Percentiles rank a stretch among this genome's conserved stretches.
Evolutionary conservation across 2,888 invertebrate species (phyloP).

Genomic region (Flexamia atlantica): DNA sequence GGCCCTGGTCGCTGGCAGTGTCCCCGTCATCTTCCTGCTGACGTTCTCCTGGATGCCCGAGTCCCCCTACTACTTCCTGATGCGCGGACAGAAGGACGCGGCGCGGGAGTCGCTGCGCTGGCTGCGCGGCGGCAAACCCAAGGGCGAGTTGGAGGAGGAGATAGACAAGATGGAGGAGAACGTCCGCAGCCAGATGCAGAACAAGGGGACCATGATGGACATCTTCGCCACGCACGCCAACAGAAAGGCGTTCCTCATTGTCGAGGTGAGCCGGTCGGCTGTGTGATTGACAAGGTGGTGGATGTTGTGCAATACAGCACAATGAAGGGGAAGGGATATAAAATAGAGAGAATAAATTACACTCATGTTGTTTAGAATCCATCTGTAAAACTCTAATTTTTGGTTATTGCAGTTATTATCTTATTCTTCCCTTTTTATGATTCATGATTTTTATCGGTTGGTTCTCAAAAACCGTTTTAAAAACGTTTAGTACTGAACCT

Average conservation of each 20-base stretch:
- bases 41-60: conserved; percentile 80
- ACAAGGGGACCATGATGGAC: conserved; percentile 77
- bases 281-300: too few relatives aligned
- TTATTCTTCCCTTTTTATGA: too few relatives aligned
- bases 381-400: too few relatives aligned
- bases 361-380: too few relatives aligned
- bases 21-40: conserved; percentile 76
- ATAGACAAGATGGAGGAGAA: conserved; percentile 72
- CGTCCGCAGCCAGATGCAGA: conserved; percentile 74
- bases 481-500: too few relatives aligned
- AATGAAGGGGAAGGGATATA: too few relatives aligned
- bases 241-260: conserved; percentile 81
- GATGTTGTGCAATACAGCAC: too few relatives aligned
- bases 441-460: too few relatives aligned
- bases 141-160: conserved; percentile 63
- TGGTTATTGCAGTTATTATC: too few relatives aligned
- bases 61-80: conserved; percentile 80
- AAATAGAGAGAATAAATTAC: too few relatives aligned
- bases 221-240: conserved; percentile 78
- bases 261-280: conserved; percentile 68
- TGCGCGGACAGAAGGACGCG: conserved; percentile 75
- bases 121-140: conserved; percentile 65
- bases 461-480: too few relatives aligned
- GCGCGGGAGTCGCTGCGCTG: conserved; percentile 73
- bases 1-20: conserved; percentile 74